Evolutionary conservation across 1,140 invertebrate genomes (phyloP).

Genomic region (Uloborus diversus): DNA sequence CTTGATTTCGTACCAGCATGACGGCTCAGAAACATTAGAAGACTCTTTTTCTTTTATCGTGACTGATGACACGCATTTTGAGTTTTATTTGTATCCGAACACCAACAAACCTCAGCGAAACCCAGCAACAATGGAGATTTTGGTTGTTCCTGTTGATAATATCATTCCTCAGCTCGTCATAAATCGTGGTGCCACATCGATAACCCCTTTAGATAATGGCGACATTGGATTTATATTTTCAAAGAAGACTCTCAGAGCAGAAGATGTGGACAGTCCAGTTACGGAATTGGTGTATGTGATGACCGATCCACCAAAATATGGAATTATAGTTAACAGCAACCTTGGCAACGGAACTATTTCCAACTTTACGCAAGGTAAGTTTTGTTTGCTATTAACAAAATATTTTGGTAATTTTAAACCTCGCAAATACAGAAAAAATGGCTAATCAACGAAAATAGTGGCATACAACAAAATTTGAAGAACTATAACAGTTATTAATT

Average conservation of each 20-base stretch:
- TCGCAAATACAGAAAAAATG: too few species aligned
- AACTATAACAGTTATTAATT: too few species aligned
- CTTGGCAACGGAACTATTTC: slow-evolving; percentile 60
- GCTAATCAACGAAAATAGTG: too few species aligned
- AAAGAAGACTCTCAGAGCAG: slow-evolving; percentile 61
- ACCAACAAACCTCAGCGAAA: slow-evolving; percentile 59
- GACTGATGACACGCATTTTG: slow-evolving; percentile 63
- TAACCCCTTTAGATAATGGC: slow-evolving; percentile 59
- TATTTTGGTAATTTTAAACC: too few species aligned
- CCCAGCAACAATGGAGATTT: slow-evolving; percentile 64
- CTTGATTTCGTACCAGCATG: slow-evolving; percentile 65
- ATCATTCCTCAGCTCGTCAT: slow-evolving; percentile 62
- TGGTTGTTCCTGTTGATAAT: slow-evolving; percentile 66
- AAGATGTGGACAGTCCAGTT: slow-evolving; percentile 64
- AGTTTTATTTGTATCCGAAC: slow-evolving; percentile 65
- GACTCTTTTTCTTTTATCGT: slow-evolving; percentile 65
- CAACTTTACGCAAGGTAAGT: slow-evolving; percentile 66
- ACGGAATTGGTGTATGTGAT: slow-evolving; percentile 62
- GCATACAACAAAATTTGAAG: too few species aligned
- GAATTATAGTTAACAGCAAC: slow-evolving; percentile 62
- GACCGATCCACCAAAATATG: slow-evolving; percentile 62
- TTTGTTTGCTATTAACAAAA: too few species aligned
- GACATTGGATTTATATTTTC: slow-evolving; percentile 62
- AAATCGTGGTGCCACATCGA: slow-evolving; percentile 62
- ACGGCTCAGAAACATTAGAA: slow-evolving; percentile 63